Evolutionary conservation across 2,888 invertebrate species (phyloP), one percentile per base, ranked within the genome.

Genomic region (Brachyopa scutellaris): DNA sequence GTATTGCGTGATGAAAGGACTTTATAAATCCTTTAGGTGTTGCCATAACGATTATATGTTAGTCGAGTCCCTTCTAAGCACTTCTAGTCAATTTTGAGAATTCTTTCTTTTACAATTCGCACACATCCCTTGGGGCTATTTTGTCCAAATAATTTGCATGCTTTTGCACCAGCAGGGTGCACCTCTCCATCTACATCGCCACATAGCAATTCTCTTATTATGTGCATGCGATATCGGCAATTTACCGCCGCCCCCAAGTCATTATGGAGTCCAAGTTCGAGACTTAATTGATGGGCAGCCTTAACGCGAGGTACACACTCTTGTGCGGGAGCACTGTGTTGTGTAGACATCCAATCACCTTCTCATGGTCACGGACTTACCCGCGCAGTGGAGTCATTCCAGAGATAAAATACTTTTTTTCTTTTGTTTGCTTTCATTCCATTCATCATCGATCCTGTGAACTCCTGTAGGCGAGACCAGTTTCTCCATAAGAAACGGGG

Each of bases 391-490:
- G 64, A 67, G 79, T 45, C 66, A 55, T 29, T 62, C 42, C 7
- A 13, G 40, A 42, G 31, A 17, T 23, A 40, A 5, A 11, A 9
- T 9, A 2, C 36, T 19, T 33, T 40, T 21, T 47, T 9, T 13
- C 13, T 59, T 57, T 61, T n/a, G n/a, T n/a, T n/a, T n/a, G n/a
- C n/a, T 23, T 55, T 62, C 26, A 40, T 57, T 26, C 38, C 45
- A 55, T 77, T 70, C 64, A 66, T 70, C 57, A 38, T 55, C 66
- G 59, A 77, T 76, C 80, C 76, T 82, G 80, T 66, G 77, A 82
- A 70, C 59, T 77, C 64, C 70, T 59, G 49, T 53, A 70, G 76
- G 64, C 76, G 51, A 64, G 59, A 64, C 64, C 33, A 47, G 53
- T 31, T 57, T 26, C 33, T 26, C 57, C 21, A 45, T n/a, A 42